Conservation (phyloP, 2,888 invertebrate species). For the Spatulosminthurus flaviceps region DNA sequence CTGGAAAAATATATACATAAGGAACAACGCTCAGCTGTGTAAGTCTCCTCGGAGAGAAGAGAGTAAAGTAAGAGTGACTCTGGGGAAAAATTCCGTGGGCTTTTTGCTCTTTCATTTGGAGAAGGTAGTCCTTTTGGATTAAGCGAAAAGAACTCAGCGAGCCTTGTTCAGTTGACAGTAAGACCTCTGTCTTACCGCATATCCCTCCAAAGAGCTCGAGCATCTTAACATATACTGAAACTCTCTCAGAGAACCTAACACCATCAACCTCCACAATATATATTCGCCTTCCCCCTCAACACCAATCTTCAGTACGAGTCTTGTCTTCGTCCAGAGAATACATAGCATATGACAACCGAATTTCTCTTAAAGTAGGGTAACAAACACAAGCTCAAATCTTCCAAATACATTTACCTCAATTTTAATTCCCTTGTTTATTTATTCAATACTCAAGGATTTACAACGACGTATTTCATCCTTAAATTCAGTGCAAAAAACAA, state of each 20-base stretch:
- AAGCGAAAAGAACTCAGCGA: conserved; percentile 45
- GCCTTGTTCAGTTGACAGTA: conserved; percentile 46
- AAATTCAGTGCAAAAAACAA: background rate
- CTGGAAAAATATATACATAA: background rate
- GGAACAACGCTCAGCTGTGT: background rate
- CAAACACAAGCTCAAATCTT: too few species aligned
- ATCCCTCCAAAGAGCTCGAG: background rate
- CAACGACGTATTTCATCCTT: too few species aligned
- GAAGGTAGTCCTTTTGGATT: conserved; percentile 46
- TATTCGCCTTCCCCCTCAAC: background rate
- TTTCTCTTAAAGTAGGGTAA: background rate
- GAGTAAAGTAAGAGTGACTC: background rate
- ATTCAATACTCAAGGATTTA: too few species aligned
- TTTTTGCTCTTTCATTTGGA: conserved; percentile 31
- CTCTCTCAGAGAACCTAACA: background rate
- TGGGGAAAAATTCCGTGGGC: conserved; percentile 26
- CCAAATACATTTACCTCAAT: too few species aligned
- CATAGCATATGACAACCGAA: conserved; percentile 2
- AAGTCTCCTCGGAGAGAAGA: background rate
- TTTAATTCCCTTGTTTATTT: too few species aligned
- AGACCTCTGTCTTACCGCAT: conserved; percentile 42
- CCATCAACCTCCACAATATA: background rate
- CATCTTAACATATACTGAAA: background rate
- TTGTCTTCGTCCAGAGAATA: background rate
- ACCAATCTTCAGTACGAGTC: background rate